Percentiles rank a stretch among this genome's conserved stretches.
Conservation (phyloP, 1,140 invertebrate species). For the Euglossa dilemma region DNA sequence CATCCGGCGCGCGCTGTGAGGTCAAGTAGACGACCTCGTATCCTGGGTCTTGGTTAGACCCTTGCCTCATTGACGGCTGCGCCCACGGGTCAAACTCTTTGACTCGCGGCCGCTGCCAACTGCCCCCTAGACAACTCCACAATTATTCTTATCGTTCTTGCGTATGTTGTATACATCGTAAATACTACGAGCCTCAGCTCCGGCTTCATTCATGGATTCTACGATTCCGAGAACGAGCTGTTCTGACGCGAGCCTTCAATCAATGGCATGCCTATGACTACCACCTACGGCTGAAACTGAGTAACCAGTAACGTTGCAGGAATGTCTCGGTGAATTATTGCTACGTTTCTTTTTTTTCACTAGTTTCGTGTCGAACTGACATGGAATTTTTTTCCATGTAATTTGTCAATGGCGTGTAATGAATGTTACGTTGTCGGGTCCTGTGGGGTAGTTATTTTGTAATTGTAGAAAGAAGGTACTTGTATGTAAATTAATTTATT, state of each 20-base stretch:
- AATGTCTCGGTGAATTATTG: not conserved
- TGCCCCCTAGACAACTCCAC: slow-evolving; percentile 69
- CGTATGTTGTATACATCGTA: slow-evolving; percentile 3
- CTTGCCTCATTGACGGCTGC: slow-evolving; percentile 67
- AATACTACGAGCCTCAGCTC: slow-evolving; percentile 13
- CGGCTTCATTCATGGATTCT: slow-evolving; percentile 48
- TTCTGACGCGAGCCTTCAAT: not conserved
- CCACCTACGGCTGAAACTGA: not conserved
- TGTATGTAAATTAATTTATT: too few relatives aligned
- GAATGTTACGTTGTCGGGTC: too few relatives aligned
- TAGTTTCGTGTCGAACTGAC: not conserved
- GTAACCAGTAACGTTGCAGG: not conserved
- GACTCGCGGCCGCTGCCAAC: slow-evolving; percentile 72
- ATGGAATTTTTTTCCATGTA: too few relatives aligned
- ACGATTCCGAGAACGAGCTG: slow-evolving; percentile 35
- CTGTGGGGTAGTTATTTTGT: too few relatives aligned
- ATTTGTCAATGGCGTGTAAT: too few relatives aligned
- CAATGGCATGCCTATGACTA: slow-evolving; percentile 18
- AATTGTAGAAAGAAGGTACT: too few relatives aligned
- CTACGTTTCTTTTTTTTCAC: not conserved
- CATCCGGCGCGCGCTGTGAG: slow-evolving; percentile 76
- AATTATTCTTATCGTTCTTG: slow-evolving; percentile 52
- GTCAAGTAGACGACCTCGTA: slow-evolving; percentile 77
- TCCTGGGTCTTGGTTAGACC: slow-evolving; percentile 73
- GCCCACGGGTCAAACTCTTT: slow-evolving; percentile 75